phyloP scores from a whole-genome alignment of 2,113 vertebrate genomes.

The Campylorhamphus procurvoides region DNA sequence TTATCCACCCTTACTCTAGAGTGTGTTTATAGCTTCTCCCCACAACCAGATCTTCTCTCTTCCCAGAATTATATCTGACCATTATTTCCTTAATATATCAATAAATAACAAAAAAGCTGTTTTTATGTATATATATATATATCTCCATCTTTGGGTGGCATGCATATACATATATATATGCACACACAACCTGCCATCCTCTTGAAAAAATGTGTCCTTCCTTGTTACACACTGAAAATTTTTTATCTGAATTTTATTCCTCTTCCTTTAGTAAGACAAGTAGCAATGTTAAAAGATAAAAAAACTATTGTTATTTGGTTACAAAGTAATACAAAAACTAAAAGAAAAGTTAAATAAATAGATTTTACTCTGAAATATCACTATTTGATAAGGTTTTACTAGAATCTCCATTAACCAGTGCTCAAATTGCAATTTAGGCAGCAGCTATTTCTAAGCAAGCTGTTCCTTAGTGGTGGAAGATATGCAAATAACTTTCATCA shows the following conservation, averaged over 20 bases:
- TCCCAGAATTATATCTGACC: not conserved
- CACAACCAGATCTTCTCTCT: not conserved
- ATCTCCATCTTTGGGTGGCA: not conserved
- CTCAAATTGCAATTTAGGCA: not conserved
- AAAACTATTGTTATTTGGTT: not conserved
- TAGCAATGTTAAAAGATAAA: not conserved
- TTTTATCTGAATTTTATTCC: not conserved
- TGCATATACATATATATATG: accelerated
- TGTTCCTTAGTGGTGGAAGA: not conserved
- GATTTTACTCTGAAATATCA: not conserved
- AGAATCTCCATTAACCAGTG: not conserved
- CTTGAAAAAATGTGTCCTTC: not conserved
- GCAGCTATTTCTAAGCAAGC: not conserved
- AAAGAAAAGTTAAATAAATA: not conserved
- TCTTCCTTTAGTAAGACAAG: not conserved
- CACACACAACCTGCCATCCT: not conserved
- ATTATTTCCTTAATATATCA: not conserved
- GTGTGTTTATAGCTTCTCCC: not conserved
- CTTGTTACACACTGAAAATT: not conserved
- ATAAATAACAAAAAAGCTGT: not conserved
- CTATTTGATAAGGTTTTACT: not conserved
- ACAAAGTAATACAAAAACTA: not conserved
- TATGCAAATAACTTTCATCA: not conserved
- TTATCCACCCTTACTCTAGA: not conserved
- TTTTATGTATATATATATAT: not conserved